Base-by-base conservation (phyloP, 2,113 vertebrate genomes). In the Lagopus leucura region DNA sequence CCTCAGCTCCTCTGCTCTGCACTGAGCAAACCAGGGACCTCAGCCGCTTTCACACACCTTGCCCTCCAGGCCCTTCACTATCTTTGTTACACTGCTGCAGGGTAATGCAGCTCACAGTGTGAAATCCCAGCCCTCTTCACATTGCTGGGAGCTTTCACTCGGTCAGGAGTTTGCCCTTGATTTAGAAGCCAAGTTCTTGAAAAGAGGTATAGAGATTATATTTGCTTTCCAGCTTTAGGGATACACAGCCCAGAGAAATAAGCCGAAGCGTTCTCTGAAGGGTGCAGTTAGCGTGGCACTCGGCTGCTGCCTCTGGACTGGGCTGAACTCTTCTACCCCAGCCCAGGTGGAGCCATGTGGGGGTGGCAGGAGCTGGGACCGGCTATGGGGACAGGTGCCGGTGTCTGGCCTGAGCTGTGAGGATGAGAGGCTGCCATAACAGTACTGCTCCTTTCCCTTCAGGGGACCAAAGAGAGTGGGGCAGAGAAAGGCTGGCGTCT, bases 401-500 rank as follows among this genome's bases (percentile, higher is more conserved):
- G 67, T 1, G 28, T 70, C 78, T 76, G 71, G 66, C 66, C 16
- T 25, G 27, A 0, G 8, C 61, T 89, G 78, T 79, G 52, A 79
- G 81, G 83, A 84, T 38, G 77, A 71, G 38, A 89, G 66, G 36
- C 82, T 94, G 87, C 85, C 90, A 79, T 69, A 90, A 89, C 89
- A 72, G 84, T 2, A 3, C 17, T 43, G 54, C 55, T 82, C 77
- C 54, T 93, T 79, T 69, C 94, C 85, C 0, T 11, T 77, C 66
- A 52, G 82, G 78, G 40, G 82, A 69, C 89, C 60, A 74, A 66
- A 93, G 85, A 2, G 0, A 74, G 43, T 63, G 87, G 89, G 87
- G 82, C 89, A 90, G 91, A 92, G 92, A 93, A 93, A 96, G 75
- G 87, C 91, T 86, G 85, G 87, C 93, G 73, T 90, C 93, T 86